Evolutionary conservation across 2,888 invertebrate species (phyloP).

Genomic region (Ptychoptera albimana): DNA sequence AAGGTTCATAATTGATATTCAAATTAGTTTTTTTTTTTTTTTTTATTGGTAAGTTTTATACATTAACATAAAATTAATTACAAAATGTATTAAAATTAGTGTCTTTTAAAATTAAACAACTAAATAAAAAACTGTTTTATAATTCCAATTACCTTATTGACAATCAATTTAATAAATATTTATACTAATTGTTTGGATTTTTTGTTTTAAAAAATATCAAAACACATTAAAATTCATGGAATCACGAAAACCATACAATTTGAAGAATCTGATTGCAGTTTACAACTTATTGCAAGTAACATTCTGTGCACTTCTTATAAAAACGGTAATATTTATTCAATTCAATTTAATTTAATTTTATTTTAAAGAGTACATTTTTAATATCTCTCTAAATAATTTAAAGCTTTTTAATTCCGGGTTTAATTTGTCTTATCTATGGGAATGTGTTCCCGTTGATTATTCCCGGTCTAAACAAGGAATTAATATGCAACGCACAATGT

Average conservation of each 20-base stretch:
- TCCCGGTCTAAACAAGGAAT: neutral
- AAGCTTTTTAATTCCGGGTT: neutral
- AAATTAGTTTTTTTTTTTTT: no score
- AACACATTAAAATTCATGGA: constrained; percentile 38
- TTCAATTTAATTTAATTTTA: neutral
- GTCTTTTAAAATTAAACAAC: no score
- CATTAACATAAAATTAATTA: no score
- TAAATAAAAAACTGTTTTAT: no score
- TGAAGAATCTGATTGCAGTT: constrained; percentile 46
- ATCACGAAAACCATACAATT: constrained; percentile 43
- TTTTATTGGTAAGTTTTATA: no score
- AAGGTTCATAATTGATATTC: no score
- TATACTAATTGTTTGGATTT: no score
- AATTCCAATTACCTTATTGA: no score
- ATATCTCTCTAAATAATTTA: constrained; percentile 8
- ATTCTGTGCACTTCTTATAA: constrained; percentile 18
- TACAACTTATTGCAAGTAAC: constrained; percentile 71
- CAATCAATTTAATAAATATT: no score
- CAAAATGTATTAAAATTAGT: no score
- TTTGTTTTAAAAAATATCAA: no score
- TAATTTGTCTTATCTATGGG: constrained; percentile 15
- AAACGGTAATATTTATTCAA: constrained; percentile 14
- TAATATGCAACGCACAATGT: neutral
- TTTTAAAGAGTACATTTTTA: neutral
- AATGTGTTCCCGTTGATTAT: constrained; percentile 33